phyloP scores from a whole-genome alignment of 1,140 invertebrate genomes.

The Drosophila kanapiae region DNA sequence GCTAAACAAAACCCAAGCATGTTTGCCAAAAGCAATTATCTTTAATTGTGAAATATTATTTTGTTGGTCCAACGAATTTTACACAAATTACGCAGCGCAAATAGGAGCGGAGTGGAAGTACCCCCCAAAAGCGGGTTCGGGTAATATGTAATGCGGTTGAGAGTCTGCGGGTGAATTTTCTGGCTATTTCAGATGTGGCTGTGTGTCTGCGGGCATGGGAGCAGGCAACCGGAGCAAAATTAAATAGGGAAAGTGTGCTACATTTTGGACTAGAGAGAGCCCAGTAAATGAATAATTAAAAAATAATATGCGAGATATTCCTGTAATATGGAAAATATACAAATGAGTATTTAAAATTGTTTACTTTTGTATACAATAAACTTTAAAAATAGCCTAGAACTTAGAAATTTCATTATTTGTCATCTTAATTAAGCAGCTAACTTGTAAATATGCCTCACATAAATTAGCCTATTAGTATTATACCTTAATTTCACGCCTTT shows the following conservation, averaged over 20 bases:
- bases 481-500: not conserved
- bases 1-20: conserved; percentile 40
- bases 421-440: not conserved
- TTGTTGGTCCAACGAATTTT: conserved; percentile 48
- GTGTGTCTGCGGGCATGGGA: not conserved
- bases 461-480: not conserved
- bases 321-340: too few species aligned
- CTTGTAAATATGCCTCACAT: too few species aligned
- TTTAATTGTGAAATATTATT: conserved; percentile 79
- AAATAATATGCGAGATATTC: not conserved
- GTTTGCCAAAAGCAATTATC: conserved; percentile 71
- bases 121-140: conserved; percentile 14
- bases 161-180: conserved; percentile 24
- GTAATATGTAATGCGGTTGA: conserved; percentile 56
- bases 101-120: conserved; percentile 30
- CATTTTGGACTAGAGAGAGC: not conserved
- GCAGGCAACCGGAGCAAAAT: not conserved
- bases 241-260: not conserved
- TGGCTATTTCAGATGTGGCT: conserved; percentile 4
- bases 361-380: not conserved
- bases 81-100: conserved; percentile 70
- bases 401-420: not conserved
- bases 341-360: not conserved
- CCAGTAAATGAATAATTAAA: not conserved
- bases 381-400: too few species aligned